A percentile compares a stretch with the other conserved stretches of the same genome.
Conservation (phyloP, 2,797 vertebrate genomes). For the Chlorospingus flavigularis region DNA sequence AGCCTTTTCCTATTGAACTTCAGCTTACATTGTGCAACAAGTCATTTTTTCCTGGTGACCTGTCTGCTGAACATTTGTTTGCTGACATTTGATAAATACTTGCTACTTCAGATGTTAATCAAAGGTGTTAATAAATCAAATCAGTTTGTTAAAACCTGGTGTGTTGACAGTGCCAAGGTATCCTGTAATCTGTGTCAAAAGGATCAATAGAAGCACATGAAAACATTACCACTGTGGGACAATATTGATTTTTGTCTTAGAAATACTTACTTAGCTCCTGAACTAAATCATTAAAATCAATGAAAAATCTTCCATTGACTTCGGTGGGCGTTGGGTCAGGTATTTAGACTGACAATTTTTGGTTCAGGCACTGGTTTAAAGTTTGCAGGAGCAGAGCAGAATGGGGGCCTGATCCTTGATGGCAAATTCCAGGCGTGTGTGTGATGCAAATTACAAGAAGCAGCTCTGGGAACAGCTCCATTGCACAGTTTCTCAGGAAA, state of each 20-base stretch:
- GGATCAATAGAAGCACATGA: conserved; percentile 48
- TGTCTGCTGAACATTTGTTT: conserved; percentile 8
- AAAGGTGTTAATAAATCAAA: conserved; percentile 60
- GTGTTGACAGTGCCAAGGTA: conserved; percentile 42
- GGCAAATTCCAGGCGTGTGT: background rate
- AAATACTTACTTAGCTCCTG: conserved; percentile 35
- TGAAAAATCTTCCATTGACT: conserved; percentile 26
- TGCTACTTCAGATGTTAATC: conserved; percentile 44
- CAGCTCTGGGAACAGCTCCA: rapidly evolving
- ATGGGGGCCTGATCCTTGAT: background rate
- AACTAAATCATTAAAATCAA: conserved; percentile 57
- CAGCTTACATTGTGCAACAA: background rate
- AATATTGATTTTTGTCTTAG: conserved; percentile 58
- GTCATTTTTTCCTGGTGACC: background rate
- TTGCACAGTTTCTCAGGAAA: background rate
- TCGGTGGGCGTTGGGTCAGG: background rate
- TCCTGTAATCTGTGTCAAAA: conserved; percentile 49
- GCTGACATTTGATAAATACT: conserved; percentile 47
- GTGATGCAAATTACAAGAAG: background rate
- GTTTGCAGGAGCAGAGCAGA: background rate
- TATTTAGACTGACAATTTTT: background rate
- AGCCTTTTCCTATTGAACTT: background rate
- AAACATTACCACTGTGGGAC: conserved; percentile 48
- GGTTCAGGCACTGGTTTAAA: background rate
- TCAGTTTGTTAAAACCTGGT: conserved; percentile 8